phyloP scores from a whole-genome alignment of 2,888 invertebrate species.

The Chrysotoxum bicinctum region DNA sequence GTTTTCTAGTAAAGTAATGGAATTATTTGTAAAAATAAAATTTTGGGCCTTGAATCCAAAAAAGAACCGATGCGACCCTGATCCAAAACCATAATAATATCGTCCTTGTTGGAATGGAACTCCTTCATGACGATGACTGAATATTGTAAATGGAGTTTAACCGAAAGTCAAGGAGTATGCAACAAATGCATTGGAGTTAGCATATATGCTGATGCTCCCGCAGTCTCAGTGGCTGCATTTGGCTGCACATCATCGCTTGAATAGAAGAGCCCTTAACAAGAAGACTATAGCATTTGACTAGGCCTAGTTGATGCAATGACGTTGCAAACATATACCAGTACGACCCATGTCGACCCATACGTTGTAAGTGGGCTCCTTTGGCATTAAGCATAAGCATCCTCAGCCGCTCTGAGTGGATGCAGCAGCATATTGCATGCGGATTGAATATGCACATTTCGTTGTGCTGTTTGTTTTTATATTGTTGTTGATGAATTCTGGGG shows the following conservation, averaged over 20 bases:
- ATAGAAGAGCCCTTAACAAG: slow-evolving; percentile 36
- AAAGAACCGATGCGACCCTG: neutral
- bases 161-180: slow-evolving; percentile 50
- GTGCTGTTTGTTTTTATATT: neutral
- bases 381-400: slow-evolving; percentile 35
- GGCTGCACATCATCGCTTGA: slow-evolving; percentile 57
- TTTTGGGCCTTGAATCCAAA: neutral
- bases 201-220: slow-evolving; percentile 36
- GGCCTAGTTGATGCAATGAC: neutral
- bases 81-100: neutral
- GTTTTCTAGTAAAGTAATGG: no score
- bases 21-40: no score
- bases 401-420: slow-evolving; percentile 34
- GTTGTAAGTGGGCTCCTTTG: slow-evolving; percentile 42
- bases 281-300: neutral
- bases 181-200: slow-evolving; percentile 66
- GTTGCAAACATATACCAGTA: slow-evolving; percentile 7
- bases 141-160: slow-evolving; percentile 48
- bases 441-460: slow-evolving; percentile 30
- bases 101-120: slow-evolving; percentile 39
- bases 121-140: slow-evolving; percentile 27
- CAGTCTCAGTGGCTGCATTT: slow-evolving; percentile 52
- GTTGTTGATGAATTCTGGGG: slow-evolving; percentile 23
- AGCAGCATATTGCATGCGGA: slow-evolving; percentile 29
- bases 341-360: slow-evolving; percentile 2